These are phyloP conservation scores for Actenoides hombroni DNA, from an alignment of 2,113 vertebrate genomes.

Conservation along the genomic window DNA sequence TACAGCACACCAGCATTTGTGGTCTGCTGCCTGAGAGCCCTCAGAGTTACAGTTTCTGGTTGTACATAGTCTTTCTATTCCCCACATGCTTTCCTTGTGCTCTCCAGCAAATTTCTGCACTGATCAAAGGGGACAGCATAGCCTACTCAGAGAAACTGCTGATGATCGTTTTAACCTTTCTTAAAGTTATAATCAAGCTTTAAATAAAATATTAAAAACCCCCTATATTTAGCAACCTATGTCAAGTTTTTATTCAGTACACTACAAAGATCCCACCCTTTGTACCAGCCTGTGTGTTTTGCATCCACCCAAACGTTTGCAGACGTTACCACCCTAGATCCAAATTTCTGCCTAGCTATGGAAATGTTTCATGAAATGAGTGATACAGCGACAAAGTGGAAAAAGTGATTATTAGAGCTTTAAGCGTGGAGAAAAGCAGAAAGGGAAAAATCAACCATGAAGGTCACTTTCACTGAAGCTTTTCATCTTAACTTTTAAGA, in stretches of 20 bases:
- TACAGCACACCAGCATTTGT: neutral
- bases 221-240: neutral
- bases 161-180: neutral
- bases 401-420: neutral
- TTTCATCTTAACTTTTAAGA: conserved; percentile 39
- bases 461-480: conserved; percentile 3
- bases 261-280: neutral
- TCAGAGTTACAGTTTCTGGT: neutral
- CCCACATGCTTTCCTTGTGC: neutral
- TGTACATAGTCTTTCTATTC: neutral
- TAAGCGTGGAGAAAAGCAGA: neutral
- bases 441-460: neutral
- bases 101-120: neutral
- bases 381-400: neutral
- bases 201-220: neutral
- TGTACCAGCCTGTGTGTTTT: neutral
- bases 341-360: neutral
- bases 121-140: neutral
- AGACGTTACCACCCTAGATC: neutral
- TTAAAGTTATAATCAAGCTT: neutral
- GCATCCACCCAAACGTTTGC: neutral
- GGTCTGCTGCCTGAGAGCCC: neutral
- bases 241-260: neutral
- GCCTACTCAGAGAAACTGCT: neutral
- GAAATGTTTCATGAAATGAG: neutral